Evolutionary conservation across 2,797 vertebrate species (phyloP), one percentile per base, ranked within the genome.

Genomic region (Catostomus latipinnis): DNA sequence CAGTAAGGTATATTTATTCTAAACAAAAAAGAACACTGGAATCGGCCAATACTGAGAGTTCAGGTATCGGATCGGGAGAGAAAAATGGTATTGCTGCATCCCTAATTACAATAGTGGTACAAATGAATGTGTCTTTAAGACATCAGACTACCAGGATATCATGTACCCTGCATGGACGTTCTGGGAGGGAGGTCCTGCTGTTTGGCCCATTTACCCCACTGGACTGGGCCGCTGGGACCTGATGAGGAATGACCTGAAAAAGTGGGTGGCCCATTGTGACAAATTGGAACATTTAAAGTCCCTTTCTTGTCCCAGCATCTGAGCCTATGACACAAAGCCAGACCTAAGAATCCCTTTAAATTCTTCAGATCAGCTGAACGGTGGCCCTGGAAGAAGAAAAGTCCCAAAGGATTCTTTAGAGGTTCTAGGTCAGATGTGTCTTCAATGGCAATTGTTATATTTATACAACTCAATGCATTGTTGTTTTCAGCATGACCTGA

Each of bases 101-200:
- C 18, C 18, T 18, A 53, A 53, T 12, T 34, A 34, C 34, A 34
- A n/a, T 57, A 16, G 1, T 57, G 1, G 16, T 8, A 16, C n/a
- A 34, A 34, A 34, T 34, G 2, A 16, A 18, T 34, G 5, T 71
- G 22, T 43, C 43, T 63, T 80, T 84, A 99, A 34, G 98, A 99
- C 97, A 0, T 75, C 92, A 9, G 96, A 99, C 70, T 98, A 99
- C 88, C 90, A 91, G 80, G 98, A 99, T 86, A 98, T 99, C 88
- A 98, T 99, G 98, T 99, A 99, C 81, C 98, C 98, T 53, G 98
- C 98, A 0, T 99, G 98, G 98, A 99, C 98, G 0, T 99, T 99
- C 84, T 99, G 98, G 98, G 98, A 99, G 92, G 98, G 98, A 1
- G 98, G 98, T 8, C 98, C 98, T 0, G 98, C 98, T 11, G 96